These are phyloP conservation scores for Saxidomus purpurata DNA, from an alignment of 1,140 invertebrate genomes.

Conservation along the genomic window DNA sequence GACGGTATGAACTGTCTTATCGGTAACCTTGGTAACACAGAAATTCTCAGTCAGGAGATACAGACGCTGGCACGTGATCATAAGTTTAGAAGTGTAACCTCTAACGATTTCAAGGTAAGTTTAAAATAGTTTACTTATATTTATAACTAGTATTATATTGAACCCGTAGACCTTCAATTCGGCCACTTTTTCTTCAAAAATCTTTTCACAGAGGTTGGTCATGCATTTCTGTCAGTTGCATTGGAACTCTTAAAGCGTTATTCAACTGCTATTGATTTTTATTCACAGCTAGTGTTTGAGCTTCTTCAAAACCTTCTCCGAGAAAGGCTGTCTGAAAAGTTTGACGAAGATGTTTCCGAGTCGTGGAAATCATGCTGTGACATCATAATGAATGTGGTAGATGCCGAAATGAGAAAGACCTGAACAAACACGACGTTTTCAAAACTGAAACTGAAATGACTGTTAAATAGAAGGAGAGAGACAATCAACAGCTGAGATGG, in stretches of 20 bases:
- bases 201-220: too few relatives aligned
- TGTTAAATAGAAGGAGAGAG: too few relatives aligned
- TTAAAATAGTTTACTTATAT: too few relatives aligned
- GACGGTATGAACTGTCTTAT: not conserved
- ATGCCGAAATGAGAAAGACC: not conserved
- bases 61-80: not conserved
- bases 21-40: not conserved
- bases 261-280: too few relatives aligned
- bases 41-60: not conserved
- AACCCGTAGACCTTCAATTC: too few relatives aligned
- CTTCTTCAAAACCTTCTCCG: not conserved
- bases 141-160: too few relatives aligned
- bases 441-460: too few relatives aligned
- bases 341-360: not conserved
- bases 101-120: not conserved
- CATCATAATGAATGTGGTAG: not conserved
- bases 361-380: conserved; percentile 17
- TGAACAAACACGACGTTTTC: not conserved
- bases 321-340: not conserved
- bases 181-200: too few relatives aligned
- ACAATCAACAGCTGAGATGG: too few relatives aligned
- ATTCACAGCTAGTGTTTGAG: not conserved
- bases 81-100: not conserved
- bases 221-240: too few relatives aligned
- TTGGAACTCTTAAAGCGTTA: too few relatives aligned